Percentiles rank a stretch among this genome's conserved stretches.
These are phyloP conservation scores for Muraenolepis orangiensis DNA, from an alignment of 2,797 vertebrate genomes.

Conservation along the genomic window DNA sequence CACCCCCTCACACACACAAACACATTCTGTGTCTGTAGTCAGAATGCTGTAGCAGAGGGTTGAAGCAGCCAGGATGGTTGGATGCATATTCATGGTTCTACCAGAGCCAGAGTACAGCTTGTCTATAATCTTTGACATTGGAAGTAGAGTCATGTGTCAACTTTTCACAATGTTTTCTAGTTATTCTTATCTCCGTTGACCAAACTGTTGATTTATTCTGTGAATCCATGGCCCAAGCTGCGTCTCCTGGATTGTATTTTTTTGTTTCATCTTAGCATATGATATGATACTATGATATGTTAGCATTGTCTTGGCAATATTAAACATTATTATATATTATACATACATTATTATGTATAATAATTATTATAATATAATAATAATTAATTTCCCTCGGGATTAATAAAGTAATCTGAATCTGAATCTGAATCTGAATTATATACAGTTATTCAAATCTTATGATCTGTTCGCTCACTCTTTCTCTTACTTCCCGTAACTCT, in stretches of 20 bases:
- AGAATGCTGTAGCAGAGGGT: neutral
- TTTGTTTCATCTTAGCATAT: neutral
- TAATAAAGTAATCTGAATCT: too few species aligned
- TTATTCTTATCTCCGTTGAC: neutral
- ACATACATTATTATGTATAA: too few species aligned
- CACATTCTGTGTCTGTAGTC: neutral
- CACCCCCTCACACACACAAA: neutral
- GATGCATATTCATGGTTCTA: neutral
- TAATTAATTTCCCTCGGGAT: too few species aligned
- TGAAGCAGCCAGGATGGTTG: neutral
- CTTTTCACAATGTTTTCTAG: neutral
- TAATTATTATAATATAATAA: too few species aligned
- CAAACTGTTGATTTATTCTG: too few species aligned
- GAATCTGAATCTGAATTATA: too few species aligned
- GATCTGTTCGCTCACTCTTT: neutral
- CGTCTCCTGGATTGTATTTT: neutral
- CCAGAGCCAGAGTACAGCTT: neutral
- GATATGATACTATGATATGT: too few species aligned
- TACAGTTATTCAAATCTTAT: neutral
- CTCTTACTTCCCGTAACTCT: neutral
- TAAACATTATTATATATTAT: neutral
- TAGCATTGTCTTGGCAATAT: neutral
- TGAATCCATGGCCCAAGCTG: neutral
- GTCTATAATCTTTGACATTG: neutral
- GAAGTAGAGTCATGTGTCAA: neutral